These are phyloP conservation scores for Corynorhinus townsendii DNA, from an alignment of 2,113 vertebrate species.

Conservation along the genomic window DNA sequence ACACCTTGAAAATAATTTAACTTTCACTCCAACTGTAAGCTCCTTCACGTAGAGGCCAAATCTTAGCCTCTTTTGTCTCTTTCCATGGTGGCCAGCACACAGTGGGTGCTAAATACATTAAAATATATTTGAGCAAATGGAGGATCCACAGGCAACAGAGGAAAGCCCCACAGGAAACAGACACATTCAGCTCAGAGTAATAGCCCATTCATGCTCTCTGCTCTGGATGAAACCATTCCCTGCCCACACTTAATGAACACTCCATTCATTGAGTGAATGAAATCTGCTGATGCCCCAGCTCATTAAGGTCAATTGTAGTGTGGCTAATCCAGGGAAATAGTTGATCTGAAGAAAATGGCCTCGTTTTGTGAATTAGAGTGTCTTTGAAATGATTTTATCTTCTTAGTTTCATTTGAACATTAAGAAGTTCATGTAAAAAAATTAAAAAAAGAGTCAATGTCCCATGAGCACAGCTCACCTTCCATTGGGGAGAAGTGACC, in stretches of 20 bases:
- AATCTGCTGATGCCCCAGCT: not conserved
- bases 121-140: conserved; percentile 37
- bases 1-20: not conserved
- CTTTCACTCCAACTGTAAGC: not conserved
- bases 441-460: not conserved
- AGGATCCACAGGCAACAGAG: conserved; percentile 38
- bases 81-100: not conserved
- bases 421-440: not conserved
- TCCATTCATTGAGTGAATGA: not conserved
- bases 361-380: conserved; percentile 24
- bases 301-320: not conserved
- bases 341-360: not conserved
- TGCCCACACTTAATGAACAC: conserved; percentile 20
- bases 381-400: not conserved
- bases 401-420: not conserved
- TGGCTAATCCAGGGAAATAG: conserved; percentile 32
- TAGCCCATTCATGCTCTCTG: not conserved
- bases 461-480: not conserved
- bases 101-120: conserved; percentile 35
- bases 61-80: not conserved
- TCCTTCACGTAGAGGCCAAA: not conserved
- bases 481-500: not conserved
- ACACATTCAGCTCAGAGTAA: not conserved
- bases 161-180: conserved; percentile 34
- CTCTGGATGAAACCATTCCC: not conserved